Conservation (phyloP, 2,113 vertebrate species). For the Thermophis baileyi region DNA sequence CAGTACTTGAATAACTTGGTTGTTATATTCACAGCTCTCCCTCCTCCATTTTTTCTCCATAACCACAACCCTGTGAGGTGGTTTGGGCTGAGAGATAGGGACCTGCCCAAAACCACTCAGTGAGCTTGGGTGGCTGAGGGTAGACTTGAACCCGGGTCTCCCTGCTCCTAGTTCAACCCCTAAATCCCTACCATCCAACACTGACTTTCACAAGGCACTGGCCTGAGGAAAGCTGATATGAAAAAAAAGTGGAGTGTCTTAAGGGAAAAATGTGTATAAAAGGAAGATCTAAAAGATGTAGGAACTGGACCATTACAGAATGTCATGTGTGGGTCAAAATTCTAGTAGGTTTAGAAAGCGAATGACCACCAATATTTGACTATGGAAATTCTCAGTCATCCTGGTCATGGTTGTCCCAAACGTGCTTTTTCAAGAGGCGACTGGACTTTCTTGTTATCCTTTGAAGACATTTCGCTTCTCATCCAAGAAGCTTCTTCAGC, state of each 20-base stretch:
- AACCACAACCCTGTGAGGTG: background rate
- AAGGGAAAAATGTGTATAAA: background rate
- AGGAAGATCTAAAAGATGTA: background rate
- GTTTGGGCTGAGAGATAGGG: background rate
- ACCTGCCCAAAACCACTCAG: background rate
- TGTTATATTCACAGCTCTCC: background rate
- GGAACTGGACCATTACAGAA: background rate
- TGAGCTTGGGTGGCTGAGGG: background rate
- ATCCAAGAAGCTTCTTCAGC: background rate
- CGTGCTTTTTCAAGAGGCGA: background rate
- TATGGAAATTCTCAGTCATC: background rate
- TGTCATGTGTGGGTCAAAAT: background rate
- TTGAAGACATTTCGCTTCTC: background rate
- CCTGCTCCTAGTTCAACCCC: background rate
- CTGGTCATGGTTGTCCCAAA: background rate
- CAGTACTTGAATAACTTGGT: background rate
- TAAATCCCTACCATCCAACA: background rate
- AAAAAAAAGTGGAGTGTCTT: background rate
- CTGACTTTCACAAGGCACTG: background rate
- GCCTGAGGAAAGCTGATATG: background rate
- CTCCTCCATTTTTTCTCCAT: background rate
- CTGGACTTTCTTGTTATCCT: background rate
- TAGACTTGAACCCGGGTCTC: background rate
- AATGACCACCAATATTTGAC: background rate
- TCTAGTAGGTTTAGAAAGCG: background rate